phyloP scores from a whole-genome alignment of 2,113 vertebrate genomes.

The Daphoenositta chrysoptera region DNA sequence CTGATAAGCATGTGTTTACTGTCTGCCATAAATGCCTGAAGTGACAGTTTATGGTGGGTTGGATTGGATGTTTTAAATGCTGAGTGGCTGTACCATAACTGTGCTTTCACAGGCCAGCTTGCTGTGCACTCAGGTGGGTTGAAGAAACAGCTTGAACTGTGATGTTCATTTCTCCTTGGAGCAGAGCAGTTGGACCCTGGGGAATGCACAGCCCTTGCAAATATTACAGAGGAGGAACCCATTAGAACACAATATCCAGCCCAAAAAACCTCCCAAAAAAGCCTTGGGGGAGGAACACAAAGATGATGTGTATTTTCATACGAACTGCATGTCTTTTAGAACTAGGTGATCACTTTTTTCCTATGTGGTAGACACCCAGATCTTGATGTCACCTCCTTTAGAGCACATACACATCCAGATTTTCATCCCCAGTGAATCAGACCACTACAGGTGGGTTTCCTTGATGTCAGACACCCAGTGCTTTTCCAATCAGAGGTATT shows the following conservation, averaged over 20 bases:
- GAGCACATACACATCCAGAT: background rate
- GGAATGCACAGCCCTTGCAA: background rate
- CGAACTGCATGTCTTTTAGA: background rate
- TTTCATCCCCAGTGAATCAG: background rate
- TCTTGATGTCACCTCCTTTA: background rate
- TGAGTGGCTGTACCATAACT: background rate
- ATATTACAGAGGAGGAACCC: accelerated
- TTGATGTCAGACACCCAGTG: background rate
- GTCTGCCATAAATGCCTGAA: constrained; percentile 81
- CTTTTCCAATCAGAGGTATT: background rate
- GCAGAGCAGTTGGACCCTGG: background rate
- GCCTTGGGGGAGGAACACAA: background rate
- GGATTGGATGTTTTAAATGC: constrained; percentile 64
- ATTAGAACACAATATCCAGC: background rate
- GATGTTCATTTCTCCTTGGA: background rate
- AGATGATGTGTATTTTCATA: background rate
- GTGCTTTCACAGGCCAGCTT: background rate
- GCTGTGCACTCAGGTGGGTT: background rate
- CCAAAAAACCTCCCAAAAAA: background rate
- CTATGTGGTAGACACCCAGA: background rate
- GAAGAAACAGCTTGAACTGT: background rate
- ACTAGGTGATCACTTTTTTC: background rate
- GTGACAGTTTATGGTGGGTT: constrained; percentile 75
- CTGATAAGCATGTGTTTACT: constrained; percentile 83
- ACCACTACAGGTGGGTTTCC: background rate